Percentiles rank a stretch among this genome's conserved stretches.
phyloP scores from a whole-genome alignment of 2,113 vertebrate species.

The Felis catus region DNA sequence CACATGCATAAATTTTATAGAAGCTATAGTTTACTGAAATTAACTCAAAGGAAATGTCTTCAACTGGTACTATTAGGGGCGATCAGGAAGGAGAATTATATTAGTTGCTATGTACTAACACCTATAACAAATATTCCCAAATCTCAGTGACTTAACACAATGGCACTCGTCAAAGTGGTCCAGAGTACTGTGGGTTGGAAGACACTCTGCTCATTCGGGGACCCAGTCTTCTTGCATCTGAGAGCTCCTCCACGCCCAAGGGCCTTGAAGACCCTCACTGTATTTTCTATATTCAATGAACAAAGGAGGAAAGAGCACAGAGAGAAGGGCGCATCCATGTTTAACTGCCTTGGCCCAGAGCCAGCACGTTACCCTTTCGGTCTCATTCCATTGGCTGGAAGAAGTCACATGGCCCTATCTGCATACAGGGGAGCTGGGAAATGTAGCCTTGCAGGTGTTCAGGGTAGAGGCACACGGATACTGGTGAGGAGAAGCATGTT shows the following conservation, averaged over 20 bases:
- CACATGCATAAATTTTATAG: neutral
- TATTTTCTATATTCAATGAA: neutral
- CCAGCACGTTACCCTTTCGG: neutral
- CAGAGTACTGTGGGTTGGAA: neutral
- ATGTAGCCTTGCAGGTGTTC: neutral
- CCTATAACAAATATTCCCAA: neutral
- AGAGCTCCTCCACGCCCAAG: neutral
- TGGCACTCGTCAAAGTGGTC: neutral
- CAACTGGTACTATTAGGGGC: neutral
- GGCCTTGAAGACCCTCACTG: neutral
- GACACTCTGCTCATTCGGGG: neutral
- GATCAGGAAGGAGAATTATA: neutral
- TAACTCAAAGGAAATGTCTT: neutral
- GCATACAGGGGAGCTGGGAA: neutral
- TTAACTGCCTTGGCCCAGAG: neutral
- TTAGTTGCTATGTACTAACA: neutral
- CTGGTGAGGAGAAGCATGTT: neutral
- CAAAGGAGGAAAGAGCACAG: neutral
- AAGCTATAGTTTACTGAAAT: neutral
- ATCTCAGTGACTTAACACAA: neutral
- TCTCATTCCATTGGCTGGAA: neutral
- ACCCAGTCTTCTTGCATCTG: neutral
- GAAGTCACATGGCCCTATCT: neutral
- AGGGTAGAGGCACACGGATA: neutral
- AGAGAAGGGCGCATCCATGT: neutral